Evolutionary conservation across 2,113 vertebrate genomes (phyloP), one percentile per base, ranked within the genome.

Genomic region (Salminus brasiliensis): DNA sequence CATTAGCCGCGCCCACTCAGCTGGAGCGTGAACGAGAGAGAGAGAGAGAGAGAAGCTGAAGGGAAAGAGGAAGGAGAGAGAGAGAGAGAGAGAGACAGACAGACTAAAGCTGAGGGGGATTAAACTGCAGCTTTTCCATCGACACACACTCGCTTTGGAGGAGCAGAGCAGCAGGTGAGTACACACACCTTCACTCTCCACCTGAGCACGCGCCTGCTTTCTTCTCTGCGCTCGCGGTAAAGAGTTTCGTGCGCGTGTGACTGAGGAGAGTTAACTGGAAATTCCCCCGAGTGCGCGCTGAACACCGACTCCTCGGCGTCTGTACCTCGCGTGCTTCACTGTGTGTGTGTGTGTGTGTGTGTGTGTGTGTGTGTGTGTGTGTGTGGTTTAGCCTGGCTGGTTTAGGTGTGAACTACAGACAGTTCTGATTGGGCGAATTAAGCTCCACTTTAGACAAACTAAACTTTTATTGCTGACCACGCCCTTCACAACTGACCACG

Each of bases 1-100:
- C 57, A 36, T 21, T 43, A 66, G 59, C 63, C 68, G 57, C 78
- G 69, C 73, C 84, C 23, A 84, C 83, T 53, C 82, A 81, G 84
- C 80, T 60, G 85, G 75, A 79, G 29, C 62, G 29, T n/a, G 55
- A 53, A n/a, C n/a, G 72, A 47, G 71, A 43, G 72, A 63, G 57
- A 16, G 72, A 47, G 71, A 43, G 72, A 63, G 57, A 16, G 18
- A 74, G 65, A 25, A 5, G 34, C 34, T 34, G 29, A 78, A 70
- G 10, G 10, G 68, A 88, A 69, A 47, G 16, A n/a, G 72, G 69
- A 83, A 34, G 47, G 68, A 47, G 32, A 72, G 41, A 49, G 65
- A 34, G n/a, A n/a, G n/a, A n/a, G n/a, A n/a, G n/a, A n/a, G n/a
- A n/a, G n/a, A n/a, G n/a, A n/a, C n/a, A n/a, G n/a, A n/a, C n/a